These are phyloP conservation scores for Pipra filicauda DNA, from an alignment of 2,113 vertebrate species.

Conservation along the genomic window DNA sequence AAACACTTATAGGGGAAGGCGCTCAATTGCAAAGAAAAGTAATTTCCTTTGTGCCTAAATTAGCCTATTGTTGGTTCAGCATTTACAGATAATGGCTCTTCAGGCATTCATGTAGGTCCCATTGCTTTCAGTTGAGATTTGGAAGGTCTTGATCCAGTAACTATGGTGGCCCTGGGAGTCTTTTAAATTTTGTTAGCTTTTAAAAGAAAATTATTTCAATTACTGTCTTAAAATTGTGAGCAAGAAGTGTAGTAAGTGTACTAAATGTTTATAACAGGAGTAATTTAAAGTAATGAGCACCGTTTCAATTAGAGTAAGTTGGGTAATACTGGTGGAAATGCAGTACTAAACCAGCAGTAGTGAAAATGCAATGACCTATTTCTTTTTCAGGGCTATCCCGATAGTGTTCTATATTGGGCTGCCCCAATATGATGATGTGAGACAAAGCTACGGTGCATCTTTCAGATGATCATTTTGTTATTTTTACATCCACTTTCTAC, in stretches of 20 bases:
- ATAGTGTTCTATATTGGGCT: neutral
- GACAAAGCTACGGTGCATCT: neutral
- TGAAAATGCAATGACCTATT: neutral
- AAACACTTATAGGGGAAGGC: neutral
- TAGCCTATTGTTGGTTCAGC: neutral
- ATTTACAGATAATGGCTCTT: conserved; percentile 1
- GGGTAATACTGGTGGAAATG: neutral
- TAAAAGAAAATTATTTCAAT: neutral
- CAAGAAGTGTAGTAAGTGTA: neutral
- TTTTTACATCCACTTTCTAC: neutral
- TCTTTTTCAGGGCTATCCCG: neutral
- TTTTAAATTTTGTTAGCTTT: neutral
- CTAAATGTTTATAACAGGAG: neutral
- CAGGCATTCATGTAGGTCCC: neutral
- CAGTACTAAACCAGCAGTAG: neutral
- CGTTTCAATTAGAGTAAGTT: neutral
- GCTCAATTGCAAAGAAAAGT: neutral
- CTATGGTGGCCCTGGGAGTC: neutral
- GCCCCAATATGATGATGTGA: neutral
- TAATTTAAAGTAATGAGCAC: neutral
- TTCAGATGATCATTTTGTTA: neutral
- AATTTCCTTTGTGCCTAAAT: neutral
- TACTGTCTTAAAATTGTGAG: neutral
- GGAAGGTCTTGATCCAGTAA: neutral
- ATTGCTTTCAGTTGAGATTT: neutral